phyloP scores from a whole-genome alignment of 2,113 vertebrate genomes.

The Irena cyanogastra region DNA sequence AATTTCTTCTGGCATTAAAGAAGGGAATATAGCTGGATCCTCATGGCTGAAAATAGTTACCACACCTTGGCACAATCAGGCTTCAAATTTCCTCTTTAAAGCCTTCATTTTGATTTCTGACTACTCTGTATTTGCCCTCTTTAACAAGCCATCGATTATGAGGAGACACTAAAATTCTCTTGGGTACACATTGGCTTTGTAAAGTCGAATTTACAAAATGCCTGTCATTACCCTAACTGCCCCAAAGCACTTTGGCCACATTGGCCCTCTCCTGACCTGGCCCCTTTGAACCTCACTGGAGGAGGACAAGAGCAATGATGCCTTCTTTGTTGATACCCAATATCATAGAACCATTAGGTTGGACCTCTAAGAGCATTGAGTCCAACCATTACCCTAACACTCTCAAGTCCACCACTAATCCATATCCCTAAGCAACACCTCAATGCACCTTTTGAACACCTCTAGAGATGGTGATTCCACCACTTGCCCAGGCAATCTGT shows the following conservation, averaged over 20 bases:
- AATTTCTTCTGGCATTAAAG: background rate
- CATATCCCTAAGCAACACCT: background rate
- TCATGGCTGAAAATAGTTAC: background rate
- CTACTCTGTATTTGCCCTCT: background rate
- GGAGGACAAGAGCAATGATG: background rate
- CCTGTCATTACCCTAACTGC: background rate
- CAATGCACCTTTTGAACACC: background rate
- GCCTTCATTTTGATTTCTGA: background rate
- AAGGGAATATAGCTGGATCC: background rate
- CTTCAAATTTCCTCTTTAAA: background rate
- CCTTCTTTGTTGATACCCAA: background rate
- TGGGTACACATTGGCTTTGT: background rate
- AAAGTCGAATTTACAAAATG: too few species aligned
- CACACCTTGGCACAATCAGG: background rate
- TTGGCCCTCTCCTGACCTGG: fast-evolving
- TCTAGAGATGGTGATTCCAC: background rate
- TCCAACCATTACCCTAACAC: background rate
- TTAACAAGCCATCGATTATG: background rate
- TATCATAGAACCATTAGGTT: background rate
- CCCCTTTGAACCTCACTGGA: background rate
- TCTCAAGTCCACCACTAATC: background rate
- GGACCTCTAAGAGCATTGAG: background rate
- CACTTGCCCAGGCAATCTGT: background rate
- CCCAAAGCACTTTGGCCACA: background rate
- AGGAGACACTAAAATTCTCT: background rate